Base-by-base conservation (phyloP, 2,113 vertebrate species). In the Chaetodon auriga region DNA sequence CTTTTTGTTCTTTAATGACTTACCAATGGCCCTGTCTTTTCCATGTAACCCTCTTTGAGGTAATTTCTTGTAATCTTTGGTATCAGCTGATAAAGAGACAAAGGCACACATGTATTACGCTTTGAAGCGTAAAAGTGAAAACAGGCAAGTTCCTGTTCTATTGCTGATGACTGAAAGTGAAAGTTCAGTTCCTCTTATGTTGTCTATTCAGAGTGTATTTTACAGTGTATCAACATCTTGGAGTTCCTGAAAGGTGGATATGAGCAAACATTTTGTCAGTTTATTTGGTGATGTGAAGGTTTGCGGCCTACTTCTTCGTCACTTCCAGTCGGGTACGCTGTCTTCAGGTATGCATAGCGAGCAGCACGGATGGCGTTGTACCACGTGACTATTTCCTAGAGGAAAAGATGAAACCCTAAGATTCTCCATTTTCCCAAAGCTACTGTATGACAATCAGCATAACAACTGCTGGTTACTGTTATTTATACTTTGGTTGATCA, bases 41-140 rank as follows among this genome's bases (percentile, higher is more conserved):
- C 97, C 98, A 99, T 99, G 92, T 95, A 98, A 58, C 98, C 98
- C 90, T 98, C 96, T 95, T 97, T 97, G 77, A 96, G 90, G 87
- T 97, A 98, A 87, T 94, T 96, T 94, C 96, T 96, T 81, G 97
- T 98, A 90, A 97, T 96, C 92, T 92, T 95, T 68, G 97, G 96
- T 86, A 96, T 75, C 53, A 99, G 86, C 97, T 99, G 90, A 38
- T 7, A 79, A 65, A 78, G 9, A 90, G 6, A 66, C 0, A 11
- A 80, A 57, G 2, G 15, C 2, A 62, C 23, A 69, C 3, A 5
- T 8, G 7, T 0, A 35, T 81, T 75, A 66, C 45, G 7, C 1
- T 4, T 64, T 10, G 48, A 58, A 61, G 46, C 9, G 46, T 19
- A 1, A 49, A 53, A 68, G 15, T 0, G 5, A 54, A 62, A 48